Conservation (phyloP, 1,140 invertebrate genomes). For the Magallana gigas region DNA sequence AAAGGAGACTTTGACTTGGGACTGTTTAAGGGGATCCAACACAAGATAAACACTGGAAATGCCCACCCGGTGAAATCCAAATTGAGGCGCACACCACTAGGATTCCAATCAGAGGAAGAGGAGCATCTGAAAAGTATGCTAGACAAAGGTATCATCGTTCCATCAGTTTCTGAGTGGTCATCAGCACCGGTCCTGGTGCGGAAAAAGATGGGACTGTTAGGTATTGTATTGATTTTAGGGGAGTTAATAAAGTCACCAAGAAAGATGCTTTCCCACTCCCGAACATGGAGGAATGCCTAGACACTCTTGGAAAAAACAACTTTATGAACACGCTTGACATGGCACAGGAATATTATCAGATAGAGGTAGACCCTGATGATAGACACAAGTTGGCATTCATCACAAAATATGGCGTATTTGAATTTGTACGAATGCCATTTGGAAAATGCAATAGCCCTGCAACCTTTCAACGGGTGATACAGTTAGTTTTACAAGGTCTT, state of each 20-base stretch:
- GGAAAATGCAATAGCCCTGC: conserved; percentile 59
- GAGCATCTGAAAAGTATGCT: conserved; percentile 40
- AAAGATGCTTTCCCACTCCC: conserved; percentile 81
- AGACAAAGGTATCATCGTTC: not conserved
- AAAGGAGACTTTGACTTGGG: not conserved
- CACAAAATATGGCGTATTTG: conserved; percentile 51
- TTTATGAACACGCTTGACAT: conserved; percentile 31
- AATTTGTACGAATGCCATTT: conserved; percentile 57
- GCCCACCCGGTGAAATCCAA: conserved; percentile 43
- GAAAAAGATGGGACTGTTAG: not conserved
- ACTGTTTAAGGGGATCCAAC: not conserved
- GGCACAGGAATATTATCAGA: conserved; percentile 18
- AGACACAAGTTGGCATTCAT: conserved; percentile 54
- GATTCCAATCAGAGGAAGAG: conserved; percentile 47
- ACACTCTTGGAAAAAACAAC: conserved; percentile 37
- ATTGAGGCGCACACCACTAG: conserved; percentile 39
- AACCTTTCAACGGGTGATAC: conserved; percentile 56
- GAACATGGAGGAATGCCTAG: conserved; percentile 78
- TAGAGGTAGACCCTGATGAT: conserved; percentile 43
- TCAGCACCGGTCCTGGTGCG: conserved; percentile 24
- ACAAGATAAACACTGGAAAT: conserved; percentile 53
- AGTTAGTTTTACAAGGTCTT: conserved; percentile 53
- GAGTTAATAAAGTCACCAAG: conserved; percentile 77
- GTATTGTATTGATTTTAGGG: conserved; percentile 76
- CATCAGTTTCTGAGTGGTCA: not conserved